Percentiles rank a stretch among this genome's conserved stretches.
Conservation (phyloP, 2,113 vertebrate species). For the Upupa epops region DNA sequence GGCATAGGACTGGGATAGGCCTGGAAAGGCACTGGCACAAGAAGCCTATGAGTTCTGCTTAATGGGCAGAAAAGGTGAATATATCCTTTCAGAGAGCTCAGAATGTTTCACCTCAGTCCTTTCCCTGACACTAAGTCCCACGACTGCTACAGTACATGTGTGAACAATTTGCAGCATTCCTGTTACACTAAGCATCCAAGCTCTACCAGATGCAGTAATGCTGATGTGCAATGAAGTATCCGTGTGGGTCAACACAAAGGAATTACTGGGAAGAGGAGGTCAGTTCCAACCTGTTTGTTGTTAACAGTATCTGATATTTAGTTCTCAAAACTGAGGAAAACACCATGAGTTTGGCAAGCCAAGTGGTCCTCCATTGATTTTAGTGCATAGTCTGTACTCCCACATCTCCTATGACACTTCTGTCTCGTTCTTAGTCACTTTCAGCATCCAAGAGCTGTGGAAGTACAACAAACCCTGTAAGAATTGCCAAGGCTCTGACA, state of each 20-base stretch:
- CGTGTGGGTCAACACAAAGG: neutral
- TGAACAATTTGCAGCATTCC: neutral
- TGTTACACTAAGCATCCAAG: neutral
- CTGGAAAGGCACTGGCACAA: neutral
- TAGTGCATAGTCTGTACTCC: rapidly evolving
- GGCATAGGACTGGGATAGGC: neutral
- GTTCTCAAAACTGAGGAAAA: neutral
- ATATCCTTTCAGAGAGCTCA: neutral
- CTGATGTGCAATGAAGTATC: neutral
- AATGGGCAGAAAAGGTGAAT: neutral
- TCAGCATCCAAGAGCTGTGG: neutral
- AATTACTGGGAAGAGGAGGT: neutral
- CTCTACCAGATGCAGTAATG: neutral
- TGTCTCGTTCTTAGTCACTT: neutral
- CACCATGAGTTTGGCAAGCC: neutral
- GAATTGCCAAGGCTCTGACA: neutral
- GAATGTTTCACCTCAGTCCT: neutral
- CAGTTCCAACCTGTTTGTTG: neutral
- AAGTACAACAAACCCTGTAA: neutral
- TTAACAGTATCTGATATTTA: neutral
- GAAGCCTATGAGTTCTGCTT: neutral
- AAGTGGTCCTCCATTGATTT: neutral
- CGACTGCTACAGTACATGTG: neutral
- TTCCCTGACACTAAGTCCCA: rapidly evolving
- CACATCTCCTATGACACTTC: neutral